Percentiles rank a stretch among this genome's conserved stretches.
Evolutionary conservation across 2,888 invertebrate species (phyloP).

Genomic region (Rugalucina vietnamica): DNA sequence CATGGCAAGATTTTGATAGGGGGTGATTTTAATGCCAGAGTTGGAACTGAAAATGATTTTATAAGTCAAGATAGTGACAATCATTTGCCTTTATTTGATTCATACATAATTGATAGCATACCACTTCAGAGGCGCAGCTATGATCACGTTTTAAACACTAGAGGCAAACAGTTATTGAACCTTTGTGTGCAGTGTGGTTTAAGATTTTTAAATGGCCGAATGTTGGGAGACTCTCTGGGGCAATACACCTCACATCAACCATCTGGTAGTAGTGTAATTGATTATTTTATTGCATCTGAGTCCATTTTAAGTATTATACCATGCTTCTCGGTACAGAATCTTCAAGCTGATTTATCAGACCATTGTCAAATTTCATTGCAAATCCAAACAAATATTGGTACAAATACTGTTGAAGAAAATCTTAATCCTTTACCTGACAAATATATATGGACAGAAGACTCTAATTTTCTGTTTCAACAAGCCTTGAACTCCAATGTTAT

Average conservation of each 20-base stretch:
- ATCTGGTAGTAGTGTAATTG: neutral
- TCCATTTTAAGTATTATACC: neutral
- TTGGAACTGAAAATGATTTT: no score
- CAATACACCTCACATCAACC: neutral
- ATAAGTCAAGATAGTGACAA: no score
- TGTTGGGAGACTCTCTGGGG: no score
- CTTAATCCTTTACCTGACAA: neutral
- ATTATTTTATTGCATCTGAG: conserved; percentile 1
- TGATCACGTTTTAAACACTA: no score
- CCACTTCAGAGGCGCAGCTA: no score
- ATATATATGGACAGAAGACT: neutral
- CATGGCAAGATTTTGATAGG: no score
- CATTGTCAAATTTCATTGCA: neutral
- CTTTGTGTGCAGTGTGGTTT: no score
- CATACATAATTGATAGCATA: no score
- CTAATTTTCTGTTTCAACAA: neutral
- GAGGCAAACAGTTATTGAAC: no score
- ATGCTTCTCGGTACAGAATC: neutral
- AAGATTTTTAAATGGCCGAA: no score
- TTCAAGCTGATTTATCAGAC: neutral
- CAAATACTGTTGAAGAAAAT: neutral
- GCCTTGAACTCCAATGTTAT: neutral
- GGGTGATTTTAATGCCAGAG: no score
- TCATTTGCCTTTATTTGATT: no score
- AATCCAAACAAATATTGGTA: neutral